Conservation (phyloP, 1,140 invertebrate species). For the Drosophila ironensis region DNA sequence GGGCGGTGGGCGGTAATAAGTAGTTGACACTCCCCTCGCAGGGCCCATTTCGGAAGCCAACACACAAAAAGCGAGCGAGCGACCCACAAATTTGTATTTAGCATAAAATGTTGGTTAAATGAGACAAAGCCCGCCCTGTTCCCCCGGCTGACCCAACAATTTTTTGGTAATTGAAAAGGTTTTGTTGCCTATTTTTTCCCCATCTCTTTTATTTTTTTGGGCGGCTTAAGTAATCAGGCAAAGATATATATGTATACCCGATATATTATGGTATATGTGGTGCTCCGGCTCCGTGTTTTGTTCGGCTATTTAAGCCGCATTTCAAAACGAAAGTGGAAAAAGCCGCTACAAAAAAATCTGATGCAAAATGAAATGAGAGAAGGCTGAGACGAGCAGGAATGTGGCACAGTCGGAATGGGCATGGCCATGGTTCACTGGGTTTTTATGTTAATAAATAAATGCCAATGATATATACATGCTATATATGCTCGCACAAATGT, state of each 20-base stretch:
- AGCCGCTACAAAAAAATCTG: slow-evolving; percentile 18
- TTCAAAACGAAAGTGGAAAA: slow-evolving; percentile 63
- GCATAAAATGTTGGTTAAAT: slow-evolving; percentile 20
- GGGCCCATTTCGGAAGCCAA: slow-evolving; percentile 38
- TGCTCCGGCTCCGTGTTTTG: not conserved
- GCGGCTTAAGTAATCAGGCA: slow-evolving; percentile 71
- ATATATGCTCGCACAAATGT: not conserved
- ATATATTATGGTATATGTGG: not conserved
- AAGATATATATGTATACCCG: slow-evolving; percentile 16
- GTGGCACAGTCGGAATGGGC: slow-evolving; percentile 35
- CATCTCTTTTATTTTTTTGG: slow-evolving; percentile 50
- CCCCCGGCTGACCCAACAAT: slow-evolving; percentile 46
- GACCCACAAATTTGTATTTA: slow-evolving; percentile 43
- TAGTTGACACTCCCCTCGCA: slow-evolving; percentile 49
- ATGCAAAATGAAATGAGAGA: slow-evolving; percentile 46
- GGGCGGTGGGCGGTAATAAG: not conserved
- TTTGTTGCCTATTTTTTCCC: slow-evolving; percentile 33
- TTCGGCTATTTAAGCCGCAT: slow-evolving; percentile 46
- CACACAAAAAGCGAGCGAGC: not conserved
- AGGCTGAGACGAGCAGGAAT: slow-evolving; percentile 40
- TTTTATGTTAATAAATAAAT: slow-evolving; percentile 78
- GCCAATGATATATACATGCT: slow-evolving; percentile 45
- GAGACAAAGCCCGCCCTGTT: slow-evolving; percentile 18
- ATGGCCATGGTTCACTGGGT: slow-evolving; percentile 69
- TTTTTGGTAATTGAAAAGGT: slow-evolving; percentile 77